Evolutionary conservation across 2,888 invertebrate genomes (phyloP).

Genomic region (Drosophila austrosaltans): DNA sequence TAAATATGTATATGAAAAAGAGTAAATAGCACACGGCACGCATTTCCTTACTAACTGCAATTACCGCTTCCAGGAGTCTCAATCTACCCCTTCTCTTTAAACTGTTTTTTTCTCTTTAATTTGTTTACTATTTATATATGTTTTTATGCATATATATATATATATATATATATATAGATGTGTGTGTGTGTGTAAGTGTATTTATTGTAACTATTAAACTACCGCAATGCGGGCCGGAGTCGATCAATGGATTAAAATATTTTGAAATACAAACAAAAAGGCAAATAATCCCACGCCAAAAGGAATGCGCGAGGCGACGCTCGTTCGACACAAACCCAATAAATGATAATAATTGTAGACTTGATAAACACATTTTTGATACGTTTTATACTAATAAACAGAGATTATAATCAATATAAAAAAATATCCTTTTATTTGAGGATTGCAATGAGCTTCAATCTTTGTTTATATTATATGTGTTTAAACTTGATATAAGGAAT

Average conservation of each 20-base stretch:
- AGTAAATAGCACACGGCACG: conserved; percentile 47
- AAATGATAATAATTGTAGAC: conserved; percentile 78
- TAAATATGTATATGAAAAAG: conserved; percentile 60
- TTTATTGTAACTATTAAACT: conserved; percentile 57
- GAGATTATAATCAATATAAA: conserved; percentile 54
- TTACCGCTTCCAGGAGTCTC: conserved; percentile 45
- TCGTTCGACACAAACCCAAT: conserved; percentile 60
- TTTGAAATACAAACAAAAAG: conserved; percentile 45
- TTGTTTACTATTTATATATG: conserved; percentile 54
- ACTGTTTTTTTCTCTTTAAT: conserved; percentile 35
- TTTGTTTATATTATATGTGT: too few relatives aligned
- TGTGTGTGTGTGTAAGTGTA: conserved; percentile 51
- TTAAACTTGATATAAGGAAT: too few relatives aligned
- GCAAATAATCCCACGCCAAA: conserved; percentile 27
- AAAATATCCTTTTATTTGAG: background rate
- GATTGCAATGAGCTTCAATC: background rate
- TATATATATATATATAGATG: conserved; percentile 39
- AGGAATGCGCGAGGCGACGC: conserved; percentile 38
- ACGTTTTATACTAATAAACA: conserved; percentile 77
- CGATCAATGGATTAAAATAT: conserved; percentile 51
- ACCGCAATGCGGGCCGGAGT: conserved; percentile 40
- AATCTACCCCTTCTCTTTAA: conserved; percentile 21
- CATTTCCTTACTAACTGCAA: conserved; percentile 60
- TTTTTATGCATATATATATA: conserved; percentile 24
- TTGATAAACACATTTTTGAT: conserved; percentile 75